Base-by-base conservation (phyloP, 1,140 invertebrate genomes). In the Aporrectodea caliginosa region DNA sequence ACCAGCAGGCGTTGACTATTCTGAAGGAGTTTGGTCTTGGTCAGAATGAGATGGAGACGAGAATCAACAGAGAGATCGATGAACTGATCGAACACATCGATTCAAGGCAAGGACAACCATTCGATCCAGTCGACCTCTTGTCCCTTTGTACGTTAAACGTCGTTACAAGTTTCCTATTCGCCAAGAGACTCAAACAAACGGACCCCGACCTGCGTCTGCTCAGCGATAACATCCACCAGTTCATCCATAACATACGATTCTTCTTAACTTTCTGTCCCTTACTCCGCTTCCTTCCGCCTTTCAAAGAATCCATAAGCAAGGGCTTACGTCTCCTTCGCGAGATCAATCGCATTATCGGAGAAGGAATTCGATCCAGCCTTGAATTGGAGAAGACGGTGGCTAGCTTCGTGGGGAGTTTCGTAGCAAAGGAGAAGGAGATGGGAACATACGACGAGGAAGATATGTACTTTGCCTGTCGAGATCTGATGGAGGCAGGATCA, bases 381-480 rank as follows among this genome's bases (percentile, higher is more conserved):
- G 43, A 58, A 22, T 22, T 87, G 72, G 82, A 83, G 0, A 75
- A 72, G 6, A 12, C 6, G 6, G n/a, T 32, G 6, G 6, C 70
- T 22, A 76, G 35, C n/a, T 76, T 76, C 31, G 27, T 76, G n/a
- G 29, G 27, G 1, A 76, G 31, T 58, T 76, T 35, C 75, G 6
- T 76, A 35, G 75, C 34, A 35, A 16, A 29, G 2, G 75, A 76
- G 43, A 35, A 35, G 16, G 32, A 32, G 27, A 31, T 2, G 12
- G n/a, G n/a, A n/a, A n/a, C n/a, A n/a, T 43, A 43, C 35, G 75
- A 76, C 75, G 35, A n/a, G 29, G 43, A 22, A 12, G 32, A 76
- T 2, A n/a, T 76, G 14, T 16, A 29, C 33, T 29, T 35, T 27
- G 29, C 43, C 35, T 30, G 33, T 2, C 0, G 1, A 1, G 75